These are phyloP conservation scores for Terrapene triunguis DNA, from an alignment of 2,113 vertebrate species.

Conservation along the genomic window DNA sequence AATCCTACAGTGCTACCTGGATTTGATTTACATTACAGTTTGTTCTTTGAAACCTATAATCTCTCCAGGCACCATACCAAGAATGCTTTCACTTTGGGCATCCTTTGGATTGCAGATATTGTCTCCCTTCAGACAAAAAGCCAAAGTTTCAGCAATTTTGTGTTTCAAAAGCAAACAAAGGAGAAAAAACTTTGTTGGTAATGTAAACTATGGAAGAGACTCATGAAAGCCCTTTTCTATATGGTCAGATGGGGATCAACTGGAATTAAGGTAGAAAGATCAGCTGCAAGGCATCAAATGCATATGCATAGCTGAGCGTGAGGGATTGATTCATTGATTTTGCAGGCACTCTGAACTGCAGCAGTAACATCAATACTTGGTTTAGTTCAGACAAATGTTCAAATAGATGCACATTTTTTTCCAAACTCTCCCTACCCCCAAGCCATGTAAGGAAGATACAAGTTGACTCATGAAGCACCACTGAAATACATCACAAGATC, in stretches of 20 bases:
- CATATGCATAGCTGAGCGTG: background rate
- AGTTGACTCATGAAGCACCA: background rate
- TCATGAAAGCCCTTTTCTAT: background rate
- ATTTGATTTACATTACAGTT: constrained; percentile 72
- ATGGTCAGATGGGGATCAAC: background rate
- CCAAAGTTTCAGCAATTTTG: constrained; percentile 23
- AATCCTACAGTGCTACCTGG: constrained; percentile 67
- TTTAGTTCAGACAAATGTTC: background rate
- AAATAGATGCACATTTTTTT: background rate
- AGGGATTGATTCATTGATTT: background rate
- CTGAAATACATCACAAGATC: background rate
- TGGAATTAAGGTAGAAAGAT: background rate
- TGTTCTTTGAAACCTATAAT: constrained; percentile 72
- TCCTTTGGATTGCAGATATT: constrained; percentile 48
- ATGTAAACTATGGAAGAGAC: background rate
- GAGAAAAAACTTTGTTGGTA: background rate
- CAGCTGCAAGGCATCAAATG: background rate
- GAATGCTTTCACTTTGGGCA: constrained; percentile 56
- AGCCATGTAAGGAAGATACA: background rate
- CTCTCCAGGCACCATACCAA: constrained; percentile 70
- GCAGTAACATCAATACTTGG: background rate
- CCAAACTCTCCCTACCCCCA: background rate
- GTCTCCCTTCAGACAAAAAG: constrained; percentile 11
- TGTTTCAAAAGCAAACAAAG: background rate
- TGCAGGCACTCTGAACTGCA: background rate